phyloP scores from a whole-genome alignment of 2,113 vertebrate species.

The Elaphurus davidianus region DNA sequence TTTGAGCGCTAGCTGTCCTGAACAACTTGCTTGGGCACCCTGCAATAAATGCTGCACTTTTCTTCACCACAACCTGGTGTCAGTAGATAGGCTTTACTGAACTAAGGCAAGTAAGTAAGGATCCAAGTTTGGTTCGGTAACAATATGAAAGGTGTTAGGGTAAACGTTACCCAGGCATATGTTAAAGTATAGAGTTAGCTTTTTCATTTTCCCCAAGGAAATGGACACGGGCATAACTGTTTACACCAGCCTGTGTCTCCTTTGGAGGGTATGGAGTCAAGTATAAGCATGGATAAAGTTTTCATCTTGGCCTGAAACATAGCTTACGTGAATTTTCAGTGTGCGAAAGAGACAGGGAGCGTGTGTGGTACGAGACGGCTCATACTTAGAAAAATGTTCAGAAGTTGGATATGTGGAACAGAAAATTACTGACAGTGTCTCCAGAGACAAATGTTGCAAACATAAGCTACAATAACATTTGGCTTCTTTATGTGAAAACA shows the following conservation, averaged over 20 bases:
- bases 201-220: slow-evolving; percentile 29
- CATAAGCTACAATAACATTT: not conserved
- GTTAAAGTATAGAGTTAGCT: not conserved
- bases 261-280: not conserved
- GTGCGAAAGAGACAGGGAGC: not conserved
- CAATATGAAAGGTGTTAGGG: not conserved
- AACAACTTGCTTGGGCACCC: not conserved
- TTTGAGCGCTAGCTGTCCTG: not conserved
- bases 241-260: not conserved
- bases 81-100: not conserved
- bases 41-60: not conserved
- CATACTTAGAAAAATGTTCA: not conserved
- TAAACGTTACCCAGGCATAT: not conserved
- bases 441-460: not conserved
- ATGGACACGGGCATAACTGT: not conserved
- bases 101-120: not conserved
- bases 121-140: not conserved
- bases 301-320: slow-evolving; percentile 28
- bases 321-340: not conserved
- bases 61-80: not conserved
- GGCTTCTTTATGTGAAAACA: slow-evolving; percentile 5
- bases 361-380: not conserved
- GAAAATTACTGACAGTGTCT: not conserved
- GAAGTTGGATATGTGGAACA: not conserved
- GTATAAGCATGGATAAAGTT: not conserved